A percentile compares a stretch with the other conserved stretches of the same genome.
phyloP scores from a whole-genome alignment of 2,113 vertebrate genomes.

The Penelope pileata region DNA sequence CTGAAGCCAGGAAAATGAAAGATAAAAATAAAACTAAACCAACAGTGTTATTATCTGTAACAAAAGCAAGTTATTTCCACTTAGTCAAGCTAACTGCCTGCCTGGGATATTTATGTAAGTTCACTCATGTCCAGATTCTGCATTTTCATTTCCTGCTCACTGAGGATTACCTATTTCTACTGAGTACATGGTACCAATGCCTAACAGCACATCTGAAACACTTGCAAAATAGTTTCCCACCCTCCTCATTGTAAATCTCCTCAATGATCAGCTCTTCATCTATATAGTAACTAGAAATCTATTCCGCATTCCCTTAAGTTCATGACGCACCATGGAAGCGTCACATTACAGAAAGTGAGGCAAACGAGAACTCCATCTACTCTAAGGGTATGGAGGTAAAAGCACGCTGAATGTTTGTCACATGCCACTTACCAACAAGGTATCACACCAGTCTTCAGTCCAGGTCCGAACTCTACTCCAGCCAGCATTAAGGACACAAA shows the following conservation, averaged over 20 bases:
- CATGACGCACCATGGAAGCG: not conserved
- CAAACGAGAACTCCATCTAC: not conserved
- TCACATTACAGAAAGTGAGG: not conserved
- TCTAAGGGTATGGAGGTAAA: not conserved
- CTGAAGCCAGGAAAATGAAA: not conserved
- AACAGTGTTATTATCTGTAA: not conserved
- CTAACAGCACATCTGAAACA: not conserved
- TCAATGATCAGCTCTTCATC: not conserved
- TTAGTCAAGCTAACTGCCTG: not conserved
- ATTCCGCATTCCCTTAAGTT: not conserved
- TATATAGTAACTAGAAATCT: not conserved
- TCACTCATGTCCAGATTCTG: not conserved
- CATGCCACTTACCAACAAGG: conserved; percentile 82
- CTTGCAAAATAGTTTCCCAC: not conserved
- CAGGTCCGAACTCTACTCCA: conserved; percentile 89
- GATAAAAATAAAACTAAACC: not conserved
- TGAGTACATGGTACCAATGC: not conserved
- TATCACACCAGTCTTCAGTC: conserved; percentile 92
- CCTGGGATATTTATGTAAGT: not conserved
- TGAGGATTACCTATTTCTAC: not conserved
- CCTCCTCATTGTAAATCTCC: not conserved
- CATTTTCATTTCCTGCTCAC: not conserved
- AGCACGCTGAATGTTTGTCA: not conserved
- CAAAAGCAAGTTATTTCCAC: not conserved
- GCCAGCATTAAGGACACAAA: conserved; percentile 87